Percentiles rank a stretch among this genome's conserved stretches.
Evolutionary conservation across 1,140 invertebrate species (phyloP).

Genomic region (Diabrotica virgifera): DNA sequence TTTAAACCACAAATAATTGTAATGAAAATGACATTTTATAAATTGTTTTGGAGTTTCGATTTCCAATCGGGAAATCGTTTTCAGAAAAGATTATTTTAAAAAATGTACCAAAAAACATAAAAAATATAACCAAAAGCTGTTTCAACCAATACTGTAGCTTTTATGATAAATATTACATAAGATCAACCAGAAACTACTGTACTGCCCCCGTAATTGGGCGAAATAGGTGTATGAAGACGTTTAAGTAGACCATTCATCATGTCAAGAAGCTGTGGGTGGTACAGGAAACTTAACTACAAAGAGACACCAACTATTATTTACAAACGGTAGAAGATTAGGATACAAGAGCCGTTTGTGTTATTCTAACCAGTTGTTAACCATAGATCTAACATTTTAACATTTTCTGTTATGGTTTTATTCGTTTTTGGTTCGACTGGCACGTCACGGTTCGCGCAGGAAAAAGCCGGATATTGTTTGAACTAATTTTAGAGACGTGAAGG

Average conservation of each 20-base stretch:
- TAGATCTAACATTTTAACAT: slow-evolving; percentile 15
- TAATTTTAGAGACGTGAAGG: too few relatives aligned
- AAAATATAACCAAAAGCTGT: neutral
- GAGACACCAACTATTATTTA: slow-evolving; percentile 31
- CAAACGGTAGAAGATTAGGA: slow-evolving; percentile 24
- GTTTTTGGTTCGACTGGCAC: neutral
- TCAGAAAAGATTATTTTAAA: neutral
- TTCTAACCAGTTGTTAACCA: slow-evolving; percentile 28
- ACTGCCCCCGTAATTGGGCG: slow-evolving; percentile 8
- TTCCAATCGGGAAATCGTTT: neutral
- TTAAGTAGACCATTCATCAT: slow-evolving; percentile 42
- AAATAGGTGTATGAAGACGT: slow-evolving; percentile 37
- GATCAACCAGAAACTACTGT: neutral
- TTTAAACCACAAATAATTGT: too few relatives aligned
- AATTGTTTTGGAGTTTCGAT: neutral
- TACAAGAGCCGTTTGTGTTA: slow-evolving; percentile 12
- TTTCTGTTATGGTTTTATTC: slow-evolving; percentile 8
- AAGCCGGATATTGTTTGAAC: too few relatives aligned
- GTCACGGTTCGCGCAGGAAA: too few relatives aligned
- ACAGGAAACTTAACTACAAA: slow-evolving; percentile 36
- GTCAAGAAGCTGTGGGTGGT: slow-evolving; percentile 38
- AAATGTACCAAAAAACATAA: neutral
- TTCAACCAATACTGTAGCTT: neutral
- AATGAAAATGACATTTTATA: neutral
- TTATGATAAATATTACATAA: neutral